Conservation (phyloP, 2,888 invertebrate species). For the Eurytoma californica region DNA sequence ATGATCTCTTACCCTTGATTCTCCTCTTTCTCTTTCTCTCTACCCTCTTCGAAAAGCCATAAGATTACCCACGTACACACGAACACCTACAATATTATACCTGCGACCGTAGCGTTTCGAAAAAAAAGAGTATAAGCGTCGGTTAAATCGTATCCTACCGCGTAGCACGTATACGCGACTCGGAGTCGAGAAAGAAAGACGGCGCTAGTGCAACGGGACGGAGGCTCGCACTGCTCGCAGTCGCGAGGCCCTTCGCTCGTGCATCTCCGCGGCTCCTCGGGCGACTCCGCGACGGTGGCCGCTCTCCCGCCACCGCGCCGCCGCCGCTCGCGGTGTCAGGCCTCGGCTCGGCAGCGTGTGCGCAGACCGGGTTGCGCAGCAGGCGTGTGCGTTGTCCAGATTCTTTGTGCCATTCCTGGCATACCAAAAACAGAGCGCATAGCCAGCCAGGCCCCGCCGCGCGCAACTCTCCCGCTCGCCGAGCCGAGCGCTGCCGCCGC, state of each 20-base stretch:
- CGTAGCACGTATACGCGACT: too few species aligned
- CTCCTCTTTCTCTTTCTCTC: too few species aligned
- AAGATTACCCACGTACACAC: too few species aligned
- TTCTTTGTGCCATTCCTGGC: conserved; percentile 98
- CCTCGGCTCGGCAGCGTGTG: conserved; percentile 71
- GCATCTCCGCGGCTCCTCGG: background rate
- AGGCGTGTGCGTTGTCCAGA: conserved; percentile 94
- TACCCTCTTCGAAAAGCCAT: too few species aligned
- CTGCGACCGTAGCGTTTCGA: too few species aligned
- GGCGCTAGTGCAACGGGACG: background rate
- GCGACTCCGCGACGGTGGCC: background rate
- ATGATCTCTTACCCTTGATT: too few species aligned
- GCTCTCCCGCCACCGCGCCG: conserved; percentile 26
- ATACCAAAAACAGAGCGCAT: conserved; percentile 84
- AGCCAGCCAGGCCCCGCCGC: conserved; percentile 24
- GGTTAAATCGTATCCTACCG: conserved; percentile 35
- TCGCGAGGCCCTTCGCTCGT: conserved; percentile 38
- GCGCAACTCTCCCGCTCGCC: conserved; percentile 22
- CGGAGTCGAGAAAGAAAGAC: background rate
- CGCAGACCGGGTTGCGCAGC: conserved; percentile 88
- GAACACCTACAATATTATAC: too few species aligned
- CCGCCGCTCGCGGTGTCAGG: conserved; percentile 22
- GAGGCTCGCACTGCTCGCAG: too few species aligned
- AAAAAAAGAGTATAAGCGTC: conserved; percentile 7
- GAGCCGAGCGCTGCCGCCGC: conserved; percentile 5